A percentile compares a stretch with the other conserved stretches of the same genome.
phyloP scores from a whole-genome alignment of 1,140 invertebrate genomes.

The Bathynomus jamesi region DNA sequence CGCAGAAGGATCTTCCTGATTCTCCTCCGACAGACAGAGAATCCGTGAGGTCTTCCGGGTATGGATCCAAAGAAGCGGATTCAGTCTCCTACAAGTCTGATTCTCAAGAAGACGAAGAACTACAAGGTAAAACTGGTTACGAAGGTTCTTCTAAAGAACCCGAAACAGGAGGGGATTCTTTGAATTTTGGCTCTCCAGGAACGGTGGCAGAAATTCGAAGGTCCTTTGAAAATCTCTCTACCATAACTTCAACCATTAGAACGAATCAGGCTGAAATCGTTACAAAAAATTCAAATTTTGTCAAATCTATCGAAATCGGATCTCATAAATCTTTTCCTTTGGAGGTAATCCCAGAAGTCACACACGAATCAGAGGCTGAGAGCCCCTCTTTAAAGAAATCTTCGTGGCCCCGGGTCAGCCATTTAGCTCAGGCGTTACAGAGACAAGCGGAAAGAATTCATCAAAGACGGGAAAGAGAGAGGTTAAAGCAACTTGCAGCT shows the following conservation, averaged over 20 bases:
- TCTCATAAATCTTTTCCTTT: neutral
- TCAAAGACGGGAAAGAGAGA: neutral
- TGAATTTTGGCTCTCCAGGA: neutral
- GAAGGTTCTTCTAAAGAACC: too few species aligned
- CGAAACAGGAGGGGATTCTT: neutral
- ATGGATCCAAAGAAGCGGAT: constrained; percentile 29
- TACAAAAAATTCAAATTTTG: neutral
- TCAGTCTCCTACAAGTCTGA: constrained; percentile 23
- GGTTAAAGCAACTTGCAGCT: neutral
- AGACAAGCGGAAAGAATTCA: neutral
- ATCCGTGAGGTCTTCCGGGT: constrained; percentile 25
- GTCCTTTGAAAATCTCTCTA: neutral
- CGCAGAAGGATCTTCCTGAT: neutral
- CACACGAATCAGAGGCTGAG: neutral
- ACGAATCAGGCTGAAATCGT: neutral
- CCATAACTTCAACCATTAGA: neutral
- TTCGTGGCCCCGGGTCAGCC: constrained; percentile 14
- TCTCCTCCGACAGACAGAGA: constrained; percentile 24
- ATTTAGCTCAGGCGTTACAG: neutral
- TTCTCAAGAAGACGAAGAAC: constrained; percentile 6
- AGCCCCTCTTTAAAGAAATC: neutral
- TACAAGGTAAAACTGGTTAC: neutral
- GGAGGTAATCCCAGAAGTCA: neutral
- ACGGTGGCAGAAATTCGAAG: neutral
- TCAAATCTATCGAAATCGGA: neutral